Evolutionary conservation across 2,797 vertebrate genomes (phyloP), one percentile per base, ranked within the genome.

Genomic region (Gobio occitaniae): DNA sequence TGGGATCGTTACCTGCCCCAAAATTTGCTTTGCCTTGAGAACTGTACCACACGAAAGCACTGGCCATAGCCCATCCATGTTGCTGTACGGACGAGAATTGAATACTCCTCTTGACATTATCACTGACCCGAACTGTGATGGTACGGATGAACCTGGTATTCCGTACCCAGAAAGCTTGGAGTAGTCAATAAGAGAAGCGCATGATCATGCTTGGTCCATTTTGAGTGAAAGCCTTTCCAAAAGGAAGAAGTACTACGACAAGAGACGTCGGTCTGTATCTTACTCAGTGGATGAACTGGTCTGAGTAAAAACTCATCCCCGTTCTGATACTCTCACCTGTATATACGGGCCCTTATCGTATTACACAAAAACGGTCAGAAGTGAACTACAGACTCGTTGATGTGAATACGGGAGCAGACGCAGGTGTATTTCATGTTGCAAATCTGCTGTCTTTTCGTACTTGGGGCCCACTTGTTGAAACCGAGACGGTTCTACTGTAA

Each of bases 91-190:
- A 7, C 2, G 36, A 38, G 54, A 78, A 56, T 13, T 61, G 54
- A 38, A 61, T 12, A 61, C 56, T n/a, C 76, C 21, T 9, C 82
- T 77, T 68, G 82, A 84, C 32, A 63, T 69, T 16, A 77, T 88
- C 1, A 88, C 80, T 9, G 61, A 86, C 3, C 83, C 87, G 2
- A 47, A 29, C 8, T 15, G 29, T 48, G 74, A 79, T 0, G 74
- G 79, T 0, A 11, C 29, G 2, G 84, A 88, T 9, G 87, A 88
- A 3, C 87, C 78, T 0, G 41, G 63, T 16, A 59, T 80, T 15
- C 81, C 77, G 0, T 85, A 78, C 41, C 83, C 65, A 13, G 72
- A 82, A 65, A 48, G 54, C 19, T 25, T 84, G 0, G 83, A 59
- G 38, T 83, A 75, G 1, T 87, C 47, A 0, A 72, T 84, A 0